phyloP scores from a whole-genome alignment of 2,888 invertebrate species.

The Heteromyza rotundicornis region DNA sequence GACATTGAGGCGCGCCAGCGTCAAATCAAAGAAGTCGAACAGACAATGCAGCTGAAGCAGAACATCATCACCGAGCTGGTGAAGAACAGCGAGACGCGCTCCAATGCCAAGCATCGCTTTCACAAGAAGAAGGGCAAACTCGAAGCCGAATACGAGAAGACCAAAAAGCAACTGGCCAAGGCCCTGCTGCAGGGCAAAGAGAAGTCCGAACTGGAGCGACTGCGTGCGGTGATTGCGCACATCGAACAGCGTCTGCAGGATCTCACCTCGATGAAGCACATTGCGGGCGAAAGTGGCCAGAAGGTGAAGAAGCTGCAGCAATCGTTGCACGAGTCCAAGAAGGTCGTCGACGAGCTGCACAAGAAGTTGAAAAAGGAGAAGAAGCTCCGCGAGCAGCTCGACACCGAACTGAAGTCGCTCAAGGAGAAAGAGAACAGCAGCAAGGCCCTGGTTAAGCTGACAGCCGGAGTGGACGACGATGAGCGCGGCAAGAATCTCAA shows the following conservation, averaged over 20 bases:
- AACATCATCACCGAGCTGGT: slow-evolving; percentile 74
- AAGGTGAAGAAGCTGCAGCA: slow-evolving; percentile 76
- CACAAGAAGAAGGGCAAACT: slow-evolving; percentile 70
- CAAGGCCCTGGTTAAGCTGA: slow-evolving; percentile 38
- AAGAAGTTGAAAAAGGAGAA: slow-evolving; percentile 77
- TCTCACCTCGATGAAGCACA: slow-evolving; percentile 65
- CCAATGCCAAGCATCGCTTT: slow-evolving; percentile 67
- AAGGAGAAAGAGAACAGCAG: slow-evolving; percentile 61
- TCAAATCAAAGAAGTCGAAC: slow-evolving; percentile 73
- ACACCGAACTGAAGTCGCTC: slow-evolving; percentile 69
- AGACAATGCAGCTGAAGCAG: slow-evolving; percentile 75
- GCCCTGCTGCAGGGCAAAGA: slow-evolving; percentile 64
- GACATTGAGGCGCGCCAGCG: slow-evolving; percentile 73
- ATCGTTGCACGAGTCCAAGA: slow-evolving; percentile 75
- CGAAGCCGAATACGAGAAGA: slow-evolving; percentile 68
- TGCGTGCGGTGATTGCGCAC: slow-evolving; percentile 62
- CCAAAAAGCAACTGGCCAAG: slow-evolving; percentile 66
- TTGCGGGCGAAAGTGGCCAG: slow-evolving; percentile 69
- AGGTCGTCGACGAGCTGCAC: slow-evolving; percentile 77
- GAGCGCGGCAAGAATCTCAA: slow-evolving; percentile 68
- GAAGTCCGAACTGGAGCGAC: slow-evolving; percentile 60
- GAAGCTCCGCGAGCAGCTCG: slow-evolving; percentile 72
- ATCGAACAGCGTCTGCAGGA: slow-evolving; percentile 66
- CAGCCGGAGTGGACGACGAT: slow-evolving; percentile 35
- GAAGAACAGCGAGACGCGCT: slow-evolving; percentile 67